These are phyloP conservation scores for Colletes latitarsis DNA, from an alignment of 1,140 invertebrate genomes.

Conservation along the genomic window DNA sequence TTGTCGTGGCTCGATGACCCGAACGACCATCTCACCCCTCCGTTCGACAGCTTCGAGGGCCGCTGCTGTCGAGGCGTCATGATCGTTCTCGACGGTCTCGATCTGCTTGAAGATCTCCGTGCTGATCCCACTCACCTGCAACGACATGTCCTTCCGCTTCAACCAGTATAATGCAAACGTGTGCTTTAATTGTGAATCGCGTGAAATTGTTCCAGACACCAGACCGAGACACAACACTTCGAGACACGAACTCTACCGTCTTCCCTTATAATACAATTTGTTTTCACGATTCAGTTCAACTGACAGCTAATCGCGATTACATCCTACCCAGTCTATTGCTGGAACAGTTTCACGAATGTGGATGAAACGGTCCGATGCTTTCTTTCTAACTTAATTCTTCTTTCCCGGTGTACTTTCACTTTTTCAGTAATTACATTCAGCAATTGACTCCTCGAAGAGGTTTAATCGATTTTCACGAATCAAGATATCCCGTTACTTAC, in stretches of 20 bases:
- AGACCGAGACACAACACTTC: background rate
- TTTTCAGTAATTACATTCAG: conserved; percentile 2
- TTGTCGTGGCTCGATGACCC: conserved; percentile 92
- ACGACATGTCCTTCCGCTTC: conserved; percentile 68
- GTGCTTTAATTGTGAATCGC: background rate
- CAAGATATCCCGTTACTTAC: background rate
- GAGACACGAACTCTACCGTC: background rate
- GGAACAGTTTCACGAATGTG: conserved; percentile 7
- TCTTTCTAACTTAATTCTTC: background rate
- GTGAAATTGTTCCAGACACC: conserved; percentile 35
- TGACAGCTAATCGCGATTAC: background rate
- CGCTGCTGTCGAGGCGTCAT: conserved; percentile 94
- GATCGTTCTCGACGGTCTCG: conserved; percentile 97
- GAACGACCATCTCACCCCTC: conserved; percentile 96
- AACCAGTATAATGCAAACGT: background rate
- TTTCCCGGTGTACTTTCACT: background rate
- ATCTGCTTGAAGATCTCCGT: conserved; percentile 98
- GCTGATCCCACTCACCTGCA: conserved; percentile 94
- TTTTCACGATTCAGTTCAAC: background rate
- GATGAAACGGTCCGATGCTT: background rate
- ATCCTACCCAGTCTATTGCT: background rate
- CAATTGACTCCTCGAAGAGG: background rate
- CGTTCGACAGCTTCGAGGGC: conserved; percentile 94
- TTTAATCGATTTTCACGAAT: background rate
- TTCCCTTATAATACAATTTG: background rate